A percentile compares a stretch with the other conserved stretches of the same genome.
phyloP scores from a whole-genome alignment of 2,113 vertebrate genomes.

The Anser cygnoides region DNA sequence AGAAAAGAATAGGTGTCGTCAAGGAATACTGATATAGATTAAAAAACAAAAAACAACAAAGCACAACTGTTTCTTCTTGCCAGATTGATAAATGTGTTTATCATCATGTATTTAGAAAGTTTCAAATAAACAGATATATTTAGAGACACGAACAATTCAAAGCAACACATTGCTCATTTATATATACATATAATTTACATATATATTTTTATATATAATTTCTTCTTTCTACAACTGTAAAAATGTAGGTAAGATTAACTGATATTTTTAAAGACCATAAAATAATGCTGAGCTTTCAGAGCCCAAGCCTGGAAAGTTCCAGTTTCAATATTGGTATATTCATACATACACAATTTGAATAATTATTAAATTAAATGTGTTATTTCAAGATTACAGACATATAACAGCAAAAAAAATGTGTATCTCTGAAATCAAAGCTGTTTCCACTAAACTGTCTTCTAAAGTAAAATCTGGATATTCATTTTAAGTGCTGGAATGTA shows the following conservation, averaged over 20 bases:
- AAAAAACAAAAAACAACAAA: too few species aligned
- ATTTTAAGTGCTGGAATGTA: neutral
- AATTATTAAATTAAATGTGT: neutral
- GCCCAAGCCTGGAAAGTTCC: neutral
- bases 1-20: neutral
- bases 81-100: neutral
- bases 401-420: neutral
- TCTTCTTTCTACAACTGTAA: neutral
- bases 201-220: too few species aligned
- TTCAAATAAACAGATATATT: neutral
- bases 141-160: neutral
- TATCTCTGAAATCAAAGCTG: neutral
- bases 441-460: neutral
- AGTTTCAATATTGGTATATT: neutral
- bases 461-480: neutral
- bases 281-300: neutral
- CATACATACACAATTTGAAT: neutral
- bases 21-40: neutral
- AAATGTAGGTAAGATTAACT: neutral
- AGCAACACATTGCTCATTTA: neutral
- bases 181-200: too few species aligned
- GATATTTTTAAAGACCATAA: neutral
- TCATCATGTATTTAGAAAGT: neutral
- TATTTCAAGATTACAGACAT: neutral
- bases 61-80: neutral